A percentile compares a stretch with the other conserved stretches of the same genome.
These are phyloP conservation scores for Akabosia matsudoensis DNA, from an alignment of 1,140 invertebrate genomes.

Conservation along the genomic window DNA sequence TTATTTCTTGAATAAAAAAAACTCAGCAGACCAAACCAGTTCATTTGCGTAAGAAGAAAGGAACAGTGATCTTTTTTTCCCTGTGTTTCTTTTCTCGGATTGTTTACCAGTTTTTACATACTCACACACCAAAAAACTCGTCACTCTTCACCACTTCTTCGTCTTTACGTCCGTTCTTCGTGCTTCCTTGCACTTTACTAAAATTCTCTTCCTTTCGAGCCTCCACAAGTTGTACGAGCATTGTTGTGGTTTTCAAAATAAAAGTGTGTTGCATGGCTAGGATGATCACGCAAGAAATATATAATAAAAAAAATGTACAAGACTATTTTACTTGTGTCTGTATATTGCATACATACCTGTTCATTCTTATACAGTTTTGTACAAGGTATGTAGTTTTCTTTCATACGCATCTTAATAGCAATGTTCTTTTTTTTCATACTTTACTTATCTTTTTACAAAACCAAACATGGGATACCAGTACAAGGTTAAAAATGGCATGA, in stretches of 20 bases:
- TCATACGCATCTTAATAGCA: too few relatives aligned
- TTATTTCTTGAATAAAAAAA: background rate
- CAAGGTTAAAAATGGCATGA: too few relatives aligned
- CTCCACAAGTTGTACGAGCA: background rate
- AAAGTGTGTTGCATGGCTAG: background rate
- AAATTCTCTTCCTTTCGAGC: background rate
- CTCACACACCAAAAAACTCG: too few relatives aligned
- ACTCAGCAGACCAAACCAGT: background rate
- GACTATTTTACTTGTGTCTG: background rate
- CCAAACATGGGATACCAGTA: too few relatives aligned
- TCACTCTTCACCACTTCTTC: too few relatives aligned
- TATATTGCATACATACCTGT: background rate
- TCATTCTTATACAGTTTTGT: too few relatives aligned
- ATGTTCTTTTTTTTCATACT: too few relatives aligned
- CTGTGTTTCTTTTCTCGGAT: background rate
- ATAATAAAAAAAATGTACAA: background rate
- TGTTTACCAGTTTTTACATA: background rate
- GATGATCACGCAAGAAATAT: background rate
- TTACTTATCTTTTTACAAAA: too few relatives aligned
- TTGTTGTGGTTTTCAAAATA: constrained; percentile 1
- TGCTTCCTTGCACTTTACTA: constrained; percentile 15
- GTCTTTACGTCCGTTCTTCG: constrained; percentile 11
- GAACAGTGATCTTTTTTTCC: background rate
- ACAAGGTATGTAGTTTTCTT: too few relatives aligned
- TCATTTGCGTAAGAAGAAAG: background rate